Conservation (phyloP, 1,140 invertebrate species). For the Metopolophium dirhodum region DNA sequence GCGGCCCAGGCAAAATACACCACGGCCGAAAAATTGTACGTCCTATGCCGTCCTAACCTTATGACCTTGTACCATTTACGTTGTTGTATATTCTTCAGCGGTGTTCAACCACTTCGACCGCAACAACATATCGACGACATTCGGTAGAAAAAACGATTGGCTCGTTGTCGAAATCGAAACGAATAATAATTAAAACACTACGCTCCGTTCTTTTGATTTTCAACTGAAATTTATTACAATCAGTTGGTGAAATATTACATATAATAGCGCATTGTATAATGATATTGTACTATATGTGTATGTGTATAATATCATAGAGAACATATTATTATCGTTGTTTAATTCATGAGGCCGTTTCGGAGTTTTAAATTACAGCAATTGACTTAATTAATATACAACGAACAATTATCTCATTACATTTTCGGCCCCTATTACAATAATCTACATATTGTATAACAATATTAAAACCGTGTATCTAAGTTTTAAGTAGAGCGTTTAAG, state of each 20-base stretch:
- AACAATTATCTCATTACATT: constrained; percentile 24
- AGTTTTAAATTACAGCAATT: constrained; percentile 44
- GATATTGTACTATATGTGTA: neutral
- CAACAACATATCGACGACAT: neutral
- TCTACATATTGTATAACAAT: neutral
- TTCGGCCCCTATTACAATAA: neutral
- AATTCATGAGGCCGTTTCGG: constrained; percentile 8
- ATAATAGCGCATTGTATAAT: neutral
- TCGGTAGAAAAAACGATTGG: neutral
- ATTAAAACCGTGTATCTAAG: neutral
- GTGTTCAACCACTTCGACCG: neutral
- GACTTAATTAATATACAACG: constrained; percentile 29
- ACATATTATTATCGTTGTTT: neutral
- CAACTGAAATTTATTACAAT: neutral
- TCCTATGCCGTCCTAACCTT: neutral
- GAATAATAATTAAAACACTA: neutral
- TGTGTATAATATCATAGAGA: neutral
- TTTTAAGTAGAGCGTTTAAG: neutral
- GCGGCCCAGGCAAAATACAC: neutral
- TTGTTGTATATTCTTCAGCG: neutral
- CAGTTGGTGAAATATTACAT: neutral
- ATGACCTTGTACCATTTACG: too few relatives aligned
- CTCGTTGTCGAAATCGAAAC: neutral
- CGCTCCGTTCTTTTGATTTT: constrained; percentile 18
- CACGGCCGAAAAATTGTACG: neutral